phyloP scores from a whole-genome alignment of 2,113 vertebrate genomes.

The Larimichthys crocea region DNA sequence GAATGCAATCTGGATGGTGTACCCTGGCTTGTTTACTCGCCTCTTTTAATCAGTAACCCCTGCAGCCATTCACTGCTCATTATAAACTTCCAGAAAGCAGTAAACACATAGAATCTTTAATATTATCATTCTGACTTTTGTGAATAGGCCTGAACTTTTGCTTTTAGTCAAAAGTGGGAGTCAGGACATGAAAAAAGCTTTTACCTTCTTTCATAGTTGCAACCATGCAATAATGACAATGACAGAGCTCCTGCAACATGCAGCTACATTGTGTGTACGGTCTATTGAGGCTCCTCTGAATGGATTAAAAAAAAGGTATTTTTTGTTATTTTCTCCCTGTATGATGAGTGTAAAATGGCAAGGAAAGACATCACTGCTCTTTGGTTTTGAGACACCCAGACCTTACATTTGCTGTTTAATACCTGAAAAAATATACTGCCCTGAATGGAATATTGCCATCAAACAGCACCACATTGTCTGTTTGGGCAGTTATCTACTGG shows the following conservation, averaged over 20 bases:
- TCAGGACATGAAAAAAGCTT: constrained; percentile 2
- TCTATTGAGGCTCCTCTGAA: constrained; percentile 15
- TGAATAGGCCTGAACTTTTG: constrained; percentile 1
- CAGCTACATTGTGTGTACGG: neutral
- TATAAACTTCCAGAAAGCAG: constrained; percentile 32
- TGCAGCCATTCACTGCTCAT: constrained; percentile 23
- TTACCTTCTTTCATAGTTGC: constrained; percentile 3
- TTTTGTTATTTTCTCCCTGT: constrained; percentile 1
- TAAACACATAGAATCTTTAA: constrained; percentile 26
- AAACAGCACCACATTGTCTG: neutral
- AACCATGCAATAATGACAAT: neutral
- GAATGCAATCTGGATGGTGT: constrained; percentile 9
- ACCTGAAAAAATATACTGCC: neutral
- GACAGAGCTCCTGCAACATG: constrained; percentile 4
- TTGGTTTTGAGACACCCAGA: neutral
- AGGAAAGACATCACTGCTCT: neutral
- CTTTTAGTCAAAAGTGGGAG: neutral
- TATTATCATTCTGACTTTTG: neutral
- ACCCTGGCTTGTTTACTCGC: constrained; percentile 34
- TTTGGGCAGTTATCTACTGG: neutral
- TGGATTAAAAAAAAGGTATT: neutral
- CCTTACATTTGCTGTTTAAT: neutral
- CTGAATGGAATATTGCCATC: neutral
- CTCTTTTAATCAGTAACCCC: constrained; percentile 41
- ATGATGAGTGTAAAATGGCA: neutral